Conservation (phyloP, 2,113 vertebrate genomes). For the Eubucco bourcierii region DNA sequence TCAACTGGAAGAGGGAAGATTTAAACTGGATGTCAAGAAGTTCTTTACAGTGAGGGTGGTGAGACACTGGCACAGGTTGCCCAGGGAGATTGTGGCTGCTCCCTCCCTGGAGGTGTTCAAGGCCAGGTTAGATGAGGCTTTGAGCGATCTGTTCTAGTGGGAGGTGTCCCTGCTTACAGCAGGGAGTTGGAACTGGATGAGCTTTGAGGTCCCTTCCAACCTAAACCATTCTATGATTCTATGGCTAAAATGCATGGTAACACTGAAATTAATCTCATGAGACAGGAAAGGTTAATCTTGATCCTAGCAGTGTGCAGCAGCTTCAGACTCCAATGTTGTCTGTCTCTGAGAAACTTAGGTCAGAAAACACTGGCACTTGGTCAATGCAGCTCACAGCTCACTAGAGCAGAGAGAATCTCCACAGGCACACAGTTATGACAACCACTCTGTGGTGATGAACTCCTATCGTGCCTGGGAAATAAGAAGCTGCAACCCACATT, state of each 20-base stretch:
- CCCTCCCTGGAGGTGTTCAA: too few relatives aligned
- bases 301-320: not conserved
- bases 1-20: too few relatives aligned
- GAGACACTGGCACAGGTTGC: too few relatives aligned
- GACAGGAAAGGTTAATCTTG: not conserved
- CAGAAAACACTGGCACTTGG: not conserved
- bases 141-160: too few relatives aligned
- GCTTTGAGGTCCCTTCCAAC: too few relatives aligned
- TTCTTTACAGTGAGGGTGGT: too few relatives aligned
- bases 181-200: too few relatives aligned
- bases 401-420: not conserved
- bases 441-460: not conserved
- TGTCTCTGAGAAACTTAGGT: not conserved
- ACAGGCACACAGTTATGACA: not conserved
- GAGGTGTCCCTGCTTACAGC: too few relatives aligned
- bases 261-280: not conserved
- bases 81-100: too few relatives aligned
- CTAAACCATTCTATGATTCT: too few relatives aligned
- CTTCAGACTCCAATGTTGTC: not conserved
- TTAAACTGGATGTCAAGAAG: too few relatives aligned
- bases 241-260: not conserved
- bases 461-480: not conserved
- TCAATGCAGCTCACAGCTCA: rapidly evolving
- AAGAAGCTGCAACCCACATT: not conserved
- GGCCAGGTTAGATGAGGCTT: too few relatives aligned